phyloP scores from a whole-genome alignment of 1,140 invertebrate genomes.

The Meloidogyne hapla region DNA sequence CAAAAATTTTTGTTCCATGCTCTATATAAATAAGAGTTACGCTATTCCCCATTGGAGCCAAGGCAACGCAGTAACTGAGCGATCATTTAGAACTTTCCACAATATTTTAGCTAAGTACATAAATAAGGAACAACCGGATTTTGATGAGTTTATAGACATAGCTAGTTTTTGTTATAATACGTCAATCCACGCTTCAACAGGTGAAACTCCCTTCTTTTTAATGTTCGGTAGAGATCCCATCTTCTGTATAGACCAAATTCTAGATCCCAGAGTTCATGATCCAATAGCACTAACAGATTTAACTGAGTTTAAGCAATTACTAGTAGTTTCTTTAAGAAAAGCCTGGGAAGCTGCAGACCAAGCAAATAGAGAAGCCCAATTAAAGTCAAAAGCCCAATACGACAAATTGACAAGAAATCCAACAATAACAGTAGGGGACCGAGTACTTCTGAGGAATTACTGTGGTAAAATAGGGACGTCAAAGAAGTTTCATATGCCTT shows the following conservation, averaged over 20 bases:
- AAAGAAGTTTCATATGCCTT: constrained; percentile 30
- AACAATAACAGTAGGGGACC: constrained; percentile 19
- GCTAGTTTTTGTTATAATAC: constrained; percentile 34
- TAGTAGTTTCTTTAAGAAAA: constrained; percentile 4
- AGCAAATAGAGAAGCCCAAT: constrained; percentile 1
- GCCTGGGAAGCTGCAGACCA: constrained; percentile 26
- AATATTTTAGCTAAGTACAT: constrained; percentile 29
- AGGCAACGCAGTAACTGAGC: constrained; percentile 26
- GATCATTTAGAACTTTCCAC: constrained; percentile 28
- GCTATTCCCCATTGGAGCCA: constrained; percentile 26
- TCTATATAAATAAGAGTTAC: constrained; percentile 26
- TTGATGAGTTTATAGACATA: constrained; percentile 20
- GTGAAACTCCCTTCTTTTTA: constrained; percentile 29
- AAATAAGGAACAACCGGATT: constrained; percentile 16
- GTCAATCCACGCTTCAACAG: constrained; percentile 21
- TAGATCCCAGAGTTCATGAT: constrained; percentile 16
- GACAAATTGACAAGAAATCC: constrained; percentile 21
- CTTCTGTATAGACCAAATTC: constrained; percentile 13
- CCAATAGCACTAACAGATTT: neutral
- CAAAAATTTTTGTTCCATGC: constrained; percentile 15
- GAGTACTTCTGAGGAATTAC: constrained; percentile 25
- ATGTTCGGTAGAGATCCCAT: constrained; percentile 35
- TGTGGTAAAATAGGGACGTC: neutral
- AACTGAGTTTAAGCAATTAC: constrained; percentile 1
- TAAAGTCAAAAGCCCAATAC: constrained; percentile 23